Evolutionary conservation across 2,113 vertebrate species (phyloP), one percentile per base, ranked within the genome.

Genomic region (Apaloderma vittatum): DNA sequence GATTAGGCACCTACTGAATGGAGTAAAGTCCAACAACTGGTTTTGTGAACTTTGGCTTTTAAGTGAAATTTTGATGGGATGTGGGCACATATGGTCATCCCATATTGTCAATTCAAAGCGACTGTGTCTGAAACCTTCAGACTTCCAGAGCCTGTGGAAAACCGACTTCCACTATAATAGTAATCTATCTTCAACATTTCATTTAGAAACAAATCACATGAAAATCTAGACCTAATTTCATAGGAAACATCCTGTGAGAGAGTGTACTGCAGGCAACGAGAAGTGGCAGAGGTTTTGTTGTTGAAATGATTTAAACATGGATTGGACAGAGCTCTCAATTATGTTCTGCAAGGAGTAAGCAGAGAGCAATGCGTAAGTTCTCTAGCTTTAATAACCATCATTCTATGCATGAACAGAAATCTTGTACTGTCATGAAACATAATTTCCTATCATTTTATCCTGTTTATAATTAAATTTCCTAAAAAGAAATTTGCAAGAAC

Each of bases 401-500:
- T 75, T 71, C 36, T 72, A 22, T 61, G 48, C 66, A 86, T 66
- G 48, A 94, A 55, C 7, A 93, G 61, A 81, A 90, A 81, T 78
- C 26, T 81, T 72, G n/a, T 51, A 73, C 30, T 72, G 62, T 68
- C 61, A 94, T 22, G 26, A 93, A 93, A 82, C 48, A 71, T 74
- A 43, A 94, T 90, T 95, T 95, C 76, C 91, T 81, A 58, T 46
- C 7, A 89, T 93, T 93, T 91, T 89, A 86, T 94, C 83, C 70
- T 84, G 85, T 81, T 97, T 65, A 81, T 84, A 96, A 96, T 91
- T 94, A 29, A 62, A 94, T 91, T 95, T 89, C 66, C 86, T 89
- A 48, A 66, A 88, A 81, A 78, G 8, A 91, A 92, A 87, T 79
- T 89, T 94, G 66, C 40, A 93, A 79, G 62, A 90, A 29, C 19